phyloP scores from a whole-genome alignment of 2,888 invertebrate genomes.

The Eristalis pertinax region DNA sequence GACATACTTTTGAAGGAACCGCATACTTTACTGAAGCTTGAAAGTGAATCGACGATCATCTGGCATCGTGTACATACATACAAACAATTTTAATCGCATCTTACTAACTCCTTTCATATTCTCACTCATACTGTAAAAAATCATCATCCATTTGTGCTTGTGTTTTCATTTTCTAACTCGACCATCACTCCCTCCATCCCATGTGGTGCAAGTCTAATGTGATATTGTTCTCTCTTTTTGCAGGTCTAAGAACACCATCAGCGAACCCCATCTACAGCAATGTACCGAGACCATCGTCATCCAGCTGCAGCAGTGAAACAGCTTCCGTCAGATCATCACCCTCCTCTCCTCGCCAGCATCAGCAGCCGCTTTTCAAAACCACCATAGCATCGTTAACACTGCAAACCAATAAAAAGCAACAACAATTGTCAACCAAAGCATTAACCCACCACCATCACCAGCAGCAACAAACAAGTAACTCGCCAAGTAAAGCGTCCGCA shows the following conservation, averaged over 20 bases:
- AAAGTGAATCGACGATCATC: background rate
- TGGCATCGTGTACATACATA: background rate
- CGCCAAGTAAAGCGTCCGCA: conserved; percentile 37
- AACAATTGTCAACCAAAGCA: conserved; percentile 75
- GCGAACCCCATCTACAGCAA: conserved; percentile 57
- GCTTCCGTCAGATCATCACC: conserved; percentile 57
- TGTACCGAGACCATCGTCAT: conserved; percentile 34
- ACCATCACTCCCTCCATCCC: background rate
- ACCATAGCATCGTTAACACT: conserved; percentile 21
- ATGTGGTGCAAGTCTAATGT: background rate
- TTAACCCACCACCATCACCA: conserved; percentile 68
- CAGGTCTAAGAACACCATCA: conserved; percentile 65
- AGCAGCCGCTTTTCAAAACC: conserved; percentile 36
- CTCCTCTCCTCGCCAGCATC: conserved; percentile 33
- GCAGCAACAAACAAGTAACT: background rate
- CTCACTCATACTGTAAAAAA: background rate
- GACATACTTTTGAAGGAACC: background rate
- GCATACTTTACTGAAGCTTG: background rate
- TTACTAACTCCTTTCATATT: background rate
- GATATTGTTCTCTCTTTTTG: background rate
- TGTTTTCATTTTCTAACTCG: background rate
- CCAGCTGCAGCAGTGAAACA: conserved; percentile 39
- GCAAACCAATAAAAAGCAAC: conserved; percentile 44
- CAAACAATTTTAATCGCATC: background rate
- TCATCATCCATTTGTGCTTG: background rate